These are phyloP conservation scores for Osedax frankpressi DNA, from an alignment of 2,888 invertebrate species.

Conservation along the genomic window DNA sequence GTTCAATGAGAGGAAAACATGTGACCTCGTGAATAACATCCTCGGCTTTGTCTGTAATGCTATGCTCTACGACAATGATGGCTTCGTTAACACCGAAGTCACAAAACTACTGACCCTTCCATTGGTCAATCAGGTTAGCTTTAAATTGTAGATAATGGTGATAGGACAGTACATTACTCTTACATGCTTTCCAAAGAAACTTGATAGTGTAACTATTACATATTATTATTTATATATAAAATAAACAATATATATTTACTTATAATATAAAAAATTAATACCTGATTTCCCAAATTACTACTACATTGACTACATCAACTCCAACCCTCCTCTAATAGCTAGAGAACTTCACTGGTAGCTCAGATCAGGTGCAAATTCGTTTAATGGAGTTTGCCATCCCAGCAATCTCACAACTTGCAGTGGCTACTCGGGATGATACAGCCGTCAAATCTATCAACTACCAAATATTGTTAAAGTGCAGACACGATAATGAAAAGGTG, in stretches of 20 bases:
- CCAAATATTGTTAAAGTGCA: slow-evolving; percentile 73
- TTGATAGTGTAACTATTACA: too few species aligned
- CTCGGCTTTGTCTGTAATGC: slow-evolving; percentile 63
- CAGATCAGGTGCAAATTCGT: slow-evolving; percentile 53
- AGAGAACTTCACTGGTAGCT: slow-evolving; percentile 45
- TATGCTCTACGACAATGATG: slow-evolving; percentile 69
- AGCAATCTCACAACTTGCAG: slow-evolving; percentile 68
- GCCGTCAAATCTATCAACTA: slow-evolving; percentile 80
- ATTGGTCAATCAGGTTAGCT: slow-evolving; percentile 73
- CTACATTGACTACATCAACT: neutral
- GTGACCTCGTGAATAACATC: slow-evolving; percentile 59
- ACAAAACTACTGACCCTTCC: slow-evolving; percentile 74
- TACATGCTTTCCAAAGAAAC: too few species aligned
- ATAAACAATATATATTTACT: too few species aligned
- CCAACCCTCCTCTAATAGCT: slow-evolving; percentile 31
- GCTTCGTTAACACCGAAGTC: slow-evolving; percentile 69
- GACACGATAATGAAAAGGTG: slow-evolving; percentile 62
- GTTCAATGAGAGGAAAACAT: slow-evolving; percentile 50
- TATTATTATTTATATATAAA: too few species aligned
- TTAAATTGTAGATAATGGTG: too few species aligned
- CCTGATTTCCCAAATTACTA: neutral
- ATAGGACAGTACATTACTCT: too few species aligned
- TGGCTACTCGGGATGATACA: slow-evolving; percentile 64
- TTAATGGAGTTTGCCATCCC: slow-evolving; percentile 58
- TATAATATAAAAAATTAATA: neutral